These are phyloP conservation scores for Macaria liturata DNA, from an alignment of 2,888 invertebrate species.

Conservation along the genomic window DNA sequence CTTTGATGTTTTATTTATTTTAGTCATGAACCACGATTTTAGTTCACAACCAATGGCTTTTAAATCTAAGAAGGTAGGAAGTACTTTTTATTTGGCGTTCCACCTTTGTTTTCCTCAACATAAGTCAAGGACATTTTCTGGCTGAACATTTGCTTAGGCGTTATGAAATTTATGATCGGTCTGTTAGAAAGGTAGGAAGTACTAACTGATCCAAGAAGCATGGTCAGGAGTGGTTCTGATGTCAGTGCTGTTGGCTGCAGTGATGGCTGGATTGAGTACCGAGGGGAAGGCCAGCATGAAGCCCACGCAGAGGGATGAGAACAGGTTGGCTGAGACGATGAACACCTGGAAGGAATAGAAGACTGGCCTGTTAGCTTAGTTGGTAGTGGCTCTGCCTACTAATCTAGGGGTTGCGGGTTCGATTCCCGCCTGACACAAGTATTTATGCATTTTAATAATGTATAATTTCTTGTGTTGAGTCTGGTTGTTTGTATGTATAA, in stretches of 20 bases:
- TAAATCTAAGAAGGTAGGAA: not conserved
- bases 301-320: slow-evolving; percentile 39
- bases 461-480: too few relatives aligned
- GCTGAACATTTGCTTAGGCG: too few relatives aligned
- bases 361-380: too few relatives aligned
- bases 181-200: not conserved
- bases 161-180: not conserved
- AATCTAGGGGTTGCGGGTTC: too few relatives aligned
- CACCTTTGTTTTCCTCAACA: too few relatives aligned
- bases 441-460: too few relatives aligned
- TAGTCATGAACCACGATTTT: too few relatives aligned
- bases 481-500: too few relatives aligned
- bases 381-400: too few relatives aligned
- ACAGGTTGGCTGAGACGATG: slow-evolving; percentile 33
- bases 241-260: slow-evolving; percentile 41
- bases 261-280: slow-evolving; percentile 45
- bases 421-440: too few relatives aligned
- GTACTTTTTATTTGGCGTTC: not conserved
- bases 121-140: too few relatives aligned
- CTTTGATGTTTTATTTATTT: not conserved
- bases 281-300: slow-evolving; percentile 46
- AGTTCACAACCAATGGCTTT: too few relatives aligned
- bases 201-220: slow-evolving; percentile 55
- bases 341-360: slow-evolving; percentile 38
- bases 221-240: slow-evolving; percentile 44